Evolutionary conservation across 2,113 vertebrate species (phyloP), one percentile per base, ranked within the genome.

Genomic region (Fulica atra): DNA sequence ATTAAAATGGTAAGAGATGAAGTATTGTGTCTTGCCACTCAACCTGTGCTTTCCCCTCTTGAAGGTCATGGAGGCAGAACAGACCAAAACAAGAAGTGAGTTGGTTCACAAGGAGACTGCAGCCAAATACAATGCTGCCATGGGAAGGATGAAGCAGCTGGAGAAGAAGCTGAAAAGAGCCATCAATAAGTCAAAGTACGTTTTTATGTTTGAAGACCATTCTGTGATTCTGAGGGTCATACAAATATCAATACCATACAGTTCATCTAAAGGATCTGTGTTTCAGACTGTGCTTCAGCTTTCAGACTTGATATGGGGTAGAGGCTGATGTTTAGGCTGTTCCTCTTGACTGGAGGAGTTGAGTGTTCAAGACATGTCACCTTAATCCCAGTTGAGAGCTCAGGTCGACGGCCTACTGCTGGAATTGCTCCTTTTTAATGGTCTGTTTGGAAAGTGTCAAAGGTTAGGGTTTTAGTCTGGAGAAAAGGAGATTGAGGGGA

Each of bases 131-230:
- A 99, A 98, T 1, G 98, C 98, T 0, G 99, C 99, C 28, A 99
- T 98, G 96, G 95, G 98, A 63, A 98, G 98, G 88, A 99, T 99
- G 99, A 99, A 99, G 46, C 99, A 99, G 94, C 98, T 99, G 97
- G 99, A 99, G 98, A 99, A 99, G 97, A 99, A 99, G 84, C 98
- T 99, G 95, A 99, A 99, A 98, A 98, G 99, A 91, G 98, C 98
- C 96, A 99, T 99, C 98, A 99, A 98, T 98, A 99, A 99, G 97
- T 99, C 99, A 28, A 99, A 99, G 99, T 99, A 98, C 79, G 99
- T 96, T 51, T 46, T 87, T 53, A 5, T 0, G 0, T 51, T 68
- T 74, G 57, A 74, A 74, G 48, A 53, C 50, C 50, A 51, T 25
- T 51, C 24, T 51, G 24, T 25, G 50, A 51, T 51, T 51, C 50